Percentiles rank a stretch among this genome's conserved stretches.
phyloP scores from a whole-genome alignment of 2,888 invertebrate species.

The Xanthia icteritia region DNA sequence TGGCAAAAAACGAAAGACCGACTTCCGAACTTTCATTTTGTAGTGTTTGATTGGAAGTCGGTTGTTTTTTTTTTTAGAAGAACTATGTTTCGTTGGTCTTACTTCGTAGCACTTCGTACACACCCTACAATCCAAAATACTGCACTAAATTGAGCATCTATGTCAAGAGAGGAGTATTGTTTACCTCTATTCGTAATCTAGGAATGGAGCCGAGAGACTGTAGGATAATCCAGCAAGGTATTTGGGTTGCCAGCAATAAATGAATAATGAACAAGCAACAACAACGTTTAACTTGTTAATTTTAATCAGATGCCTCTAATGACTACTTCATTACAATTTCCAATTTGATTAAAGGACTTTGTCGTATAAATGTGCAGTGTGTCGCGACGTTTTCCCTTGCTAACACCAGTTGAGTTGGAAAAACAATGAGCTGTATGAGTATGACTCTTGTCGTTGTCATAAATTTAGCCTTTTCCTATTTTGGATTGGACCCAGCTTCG shows the following conservation, averaged over 20 bases:
- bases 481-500: conserved; percentile 20
- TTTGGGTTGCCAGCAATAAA: conserved; percentile 64
- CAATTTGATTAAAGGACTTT: conserved; percentile 44
- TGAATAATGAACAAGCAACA: conserved; percentile 56
- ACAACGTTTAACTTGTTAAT: conserved; percentile 61
- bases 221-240: conserved; percentile 58
- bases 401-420: not conserved
- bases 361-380: conserved; percentile 8
- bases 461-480: not conserved
- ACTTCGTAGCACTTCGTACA: not conserved
- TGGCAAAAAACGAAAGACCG: too few species aligned
- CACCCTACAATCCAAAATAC: not conserved
- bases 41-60: too few species aligned
- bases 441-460: not conserved
- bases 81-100: not conserved
- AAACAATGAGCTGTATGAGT: not conserved
- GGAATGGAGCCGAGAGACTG: conserved; percentile 39
- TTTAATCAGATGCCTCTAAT: conserved; percentile 57
- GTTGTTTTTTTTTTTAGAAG: not conserved
- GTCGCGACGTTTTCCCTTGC: conserved; percentile 30
- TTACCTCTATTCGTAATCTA: conserved; percentile 33
- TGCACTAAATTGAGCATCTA: not conserved
- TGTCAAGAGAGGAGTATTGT: not conserved
- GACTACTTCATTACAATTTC: conserved; percentile 59
- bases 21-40: too few species aligned